Percentiles rank a stretch among this genome's conserved stretches.
These are phyloP conservation scores for Sceloporus undulatus DNA, from an alignment of 2,113 vertebrate genomes.

Conservation along the genomic window DNA sequence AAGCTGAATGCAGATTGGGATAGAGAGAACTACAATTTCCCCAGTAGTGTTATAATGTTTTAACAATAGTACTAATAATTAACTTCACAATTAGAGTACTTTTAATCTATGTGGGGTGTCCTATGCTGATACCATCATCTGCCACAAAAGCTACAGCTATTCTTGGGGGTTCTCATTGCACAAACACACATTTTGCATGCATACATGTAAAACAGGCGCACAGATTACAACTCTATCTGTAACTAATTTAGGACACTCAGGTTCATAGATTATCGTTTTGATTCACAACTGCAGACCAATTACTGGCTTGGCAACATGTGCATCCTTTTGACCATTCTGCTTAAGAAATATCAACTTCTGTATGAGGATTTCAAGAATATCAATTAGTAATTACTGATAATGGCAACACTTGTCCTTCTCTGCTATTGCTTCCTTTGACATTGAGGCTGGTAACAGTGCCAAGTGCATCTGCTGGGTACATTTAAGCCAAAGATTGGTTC, in stretches of 20 bases:
- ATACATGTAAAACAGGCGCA: background rate
- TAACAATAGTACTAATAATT: background rate
- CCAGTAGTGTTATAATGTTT: background rate
- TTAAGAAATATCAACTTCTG: background rate
- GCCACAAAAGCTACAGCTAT: background rate
- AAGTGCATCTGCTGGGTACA: too few relatives aligned
- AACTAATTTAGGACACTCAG: background rate
- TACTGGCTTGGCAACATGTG: background rate
- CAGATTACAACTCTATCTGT: too few relatives aligned
- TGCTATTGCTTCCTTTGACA: background rate
- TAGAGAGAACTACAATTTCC: background rate
- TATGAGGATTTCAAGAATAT: background rate
- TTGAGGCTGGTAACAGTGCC: background rate
- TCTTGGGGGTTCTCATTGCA: too few relatives aligned
- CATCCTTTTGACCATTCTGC: background rate
- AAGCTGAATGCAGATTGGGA: background rate
- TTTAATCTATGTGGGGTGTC: too few relatives aligned
- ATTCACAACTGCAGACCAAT: background rate
- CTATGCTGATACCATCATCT: rapidly evolving
- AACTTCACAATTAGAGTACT: too few relatives aligned
- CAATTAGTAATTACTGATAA: background rate
- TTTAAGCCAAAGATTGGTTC: too few relatives aligned
- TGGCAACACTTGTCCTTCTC: background rate
- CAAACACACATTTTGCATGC: too few relatives aligned
- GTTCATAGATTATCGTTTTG: background rate